Base-by-base conservation (phyloP, 35 echinoderm and acorn worm species). In the Heliocidaris erythrogramma region DNA sequence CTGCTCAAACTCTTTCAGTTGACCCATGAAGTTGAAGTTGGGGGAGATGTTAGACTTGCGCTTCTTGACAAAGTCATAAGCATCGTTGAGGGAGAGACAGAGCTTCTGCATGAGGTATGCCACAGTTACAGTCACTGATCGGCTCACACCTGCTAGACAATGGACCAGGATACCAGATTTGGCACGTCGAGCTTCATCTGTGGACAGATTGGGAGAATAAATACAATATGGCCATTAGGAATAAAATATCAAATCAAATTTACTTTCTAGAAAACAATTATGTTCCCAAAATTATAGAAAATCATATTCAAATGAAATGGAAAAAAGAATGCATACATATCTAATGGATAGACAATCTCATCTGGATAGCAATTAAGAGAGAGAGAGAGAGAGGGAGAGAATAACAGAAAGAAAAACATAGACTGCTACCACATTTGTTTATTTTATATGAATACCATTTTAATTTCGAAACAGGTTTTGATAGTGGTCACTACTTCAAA, bases 101-200 rank as follows among this genome's bases (percentile, higher is more conserved):
- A 95, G 96, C 94, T 99, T 99, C 53, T 99, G 98, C 98, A 99
- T 99, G 94, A 99, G 95, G 94, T 99, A 99, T 90, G 98, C 98
- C 27, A 99, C 98, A n/a, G 98, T 99, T 84, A 99, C 98, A 7
- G 98, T 99, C 9, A 99, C 98, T 32, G 98, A 99, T 31, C 98
- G 96, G 84, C 98, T 99, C 18, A 99, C 97, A 42, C 98, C 98
- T 24, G 97, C 98, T 10, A 97, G 94, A 90, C 98, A 99, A 88
- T 99, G 98, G 32, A 99, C 98, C 47, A 99, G 96, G 59, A 99
- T 96, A 60, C 98, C 98, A 93, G 94, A 96, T 52, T 99, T 96
- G 13, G 94, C 78, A 85, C 85, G 92, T 5, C 98, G 95, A 16
- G 98, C 98, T 94, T 99, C 97, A 85, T 99, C 98, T 99, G 94